phyloP scores from a whole-genome alignment of 2,888 invertebrate species.

The Pherbina coryleti region DNA sequence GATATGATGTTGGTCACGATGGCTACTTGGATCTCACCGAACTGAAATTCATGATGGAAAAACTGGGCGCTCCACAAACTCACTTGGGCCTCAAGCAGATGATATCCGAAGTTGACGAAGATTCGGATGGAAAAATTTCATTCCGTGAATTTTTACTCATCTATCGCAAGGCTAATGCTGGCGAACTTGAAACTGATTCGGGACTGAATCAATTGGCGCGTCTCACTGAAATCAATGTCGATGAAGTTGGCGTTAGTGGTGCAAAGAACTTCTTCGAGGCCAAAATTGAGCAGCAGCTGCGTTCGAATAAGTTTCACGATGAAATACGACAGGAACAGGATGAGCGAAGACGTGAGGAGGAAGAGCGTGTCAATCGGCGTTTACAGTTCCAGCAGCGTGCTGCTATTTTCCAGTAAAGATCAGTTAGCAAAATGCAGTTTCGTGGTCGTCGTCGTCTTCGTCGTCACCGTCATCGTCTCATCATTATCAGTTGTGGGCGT shows the following conservation, averaged over 20 bases:
- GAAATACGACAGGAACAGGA: constrained; percentile 95
- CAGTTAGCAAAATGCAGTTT: constrained; percentile 6
- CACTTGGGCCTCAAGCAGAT: constrained; percentile 94
- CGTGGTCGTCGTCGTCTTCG: neutral
- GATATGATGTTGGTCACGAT: constrained; percentile 91
- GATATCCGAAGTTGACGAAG: constrained; percentile 93
- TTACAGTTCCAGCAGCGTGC: constrained; percentile 91
- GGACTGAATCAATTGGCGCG: constrained; percentile 88
- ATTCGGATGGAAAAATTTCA: constrained; percentile 86
- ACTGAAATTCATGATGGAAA: constrained; percentile 97
- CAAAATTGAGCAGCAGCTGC: constrained; percentile 89
- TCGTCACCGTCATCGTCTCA: neutral
- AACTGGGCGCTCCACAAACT: constrained; percentile 94
- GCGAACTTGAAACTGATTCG: constrained; percentile 88
- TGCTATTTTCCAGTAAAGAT: constrained; percentile 79
- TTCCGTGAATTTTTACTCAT: constrained; percentile 90
- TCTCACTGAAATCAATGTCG: constrained; percentile 91
- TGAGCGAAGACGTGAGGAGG: constrained; percentile 84
- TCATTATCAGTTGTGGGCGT: neutral
- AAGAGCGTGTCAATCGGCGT: constrained; percentile 84
- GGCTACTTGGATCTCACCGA: constrained; percentile 91
- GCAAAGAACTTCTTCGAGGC: constrained; percentile 97
- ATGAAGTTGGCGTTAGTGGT: constrained; percentile 93
- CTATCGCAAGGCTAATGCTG: constrained; percentile 89
- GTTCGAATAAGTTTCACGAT: constrained; percentile 89